A percentile compares a stretch with the other conserved stretches of the same genome.
Conservation (phyloP, 2,797 vertebrate genomes). For the Leptatherina wallacei region DNA sequence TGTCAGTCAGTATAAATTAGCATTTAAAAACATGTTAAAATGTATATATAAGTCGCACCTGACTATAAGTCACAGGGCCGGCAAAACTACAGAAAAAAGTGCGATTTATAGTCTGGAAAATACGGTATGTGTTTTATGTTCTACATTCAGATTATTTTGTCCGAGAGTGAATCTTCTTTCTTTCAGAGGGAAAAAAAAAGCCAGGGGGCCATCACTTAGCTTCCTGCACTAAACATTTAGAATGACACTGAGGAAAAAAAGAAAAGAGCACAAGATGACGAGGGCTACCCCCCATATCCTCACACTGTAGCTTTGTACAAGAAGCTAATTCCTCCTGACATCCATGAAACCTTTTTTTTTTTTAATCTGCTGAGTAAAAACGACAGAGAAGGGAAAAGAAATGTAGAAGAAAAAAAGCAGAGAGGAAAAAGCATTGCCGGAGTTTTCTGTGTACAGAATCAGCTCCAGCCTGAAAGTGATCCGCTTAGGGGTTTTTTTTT, state of each 20-base stretch:
- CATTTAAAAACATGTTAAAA: too few relatives aligned
- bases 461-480: constrained; percentile 58
- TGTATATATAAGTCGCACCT: too few relatives aligned
- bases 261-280: constrained; percentile 24
- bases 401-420: constrained; percentile 25
- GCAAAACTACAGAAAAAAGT: too few relatives aligned
- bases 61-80: too few relatives aligned
- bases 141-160: neutral
- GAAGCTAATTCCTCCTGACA: constrained; percentile 76
- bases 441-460: constrained; percentile 59
- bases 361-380: constrained; percentile 73
- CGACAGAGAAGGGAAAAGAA: constrained; percentile 38
- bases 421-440: constrained; percentile 26
- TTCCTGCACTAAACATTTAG: neutral
- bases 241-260: constrained; percentile 1
- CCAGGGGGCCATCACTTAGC: constrained; percentile 8
- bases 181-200: constrained; percentile 8
- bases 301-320: constrained; percentile 27
- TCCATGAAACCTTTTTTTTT: constrained; percentile 67
- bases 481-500: constrained; percentile 34
- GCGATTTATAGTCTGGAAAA: too few relatives aligned
- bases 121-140: too few relatives aligned
- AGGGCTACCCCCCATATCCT: constrained; percentile 49
- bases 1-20: too few relatives aligned
- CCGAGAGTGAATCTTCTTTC: constrained; percentile 12